Base-by-base conservation (phyloP, 2,888 invertebrate genomes). In the Pachydiplax longipennis region DNA sequence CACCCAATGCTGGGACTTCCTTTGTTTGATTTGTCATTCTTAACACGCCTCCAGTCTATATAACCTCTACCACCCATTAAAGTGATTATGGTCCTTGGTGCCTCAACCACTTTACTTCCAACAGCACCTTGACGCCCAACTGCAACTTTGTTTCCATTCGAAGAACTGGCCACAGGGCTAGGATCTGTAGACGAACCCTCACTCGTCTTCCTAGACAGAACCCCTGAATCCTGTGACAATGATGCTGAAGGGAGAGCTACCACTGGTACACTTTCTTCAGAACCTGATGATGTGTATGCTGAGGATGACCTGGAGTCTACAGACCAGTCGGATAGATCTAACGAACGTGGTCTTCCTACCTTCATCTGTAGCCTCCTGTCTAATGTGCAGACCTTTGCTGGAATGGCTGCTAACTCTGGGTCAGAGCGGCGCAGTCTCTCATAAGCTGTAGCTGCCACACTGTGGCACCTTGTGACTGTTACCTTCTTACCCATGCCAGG, bases 11-110 rank as follows among this genome's bases (percentile, higher is more conserved):
- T 90, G 12, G 91, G 87, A 95, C 95, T 80, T 95, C 94, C 90
- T 94, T 94, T 12, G 95, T 94, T 91, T 92, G 92, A 91, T 93
- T 94, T 92, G 92, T 93, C 92, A 53, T 95, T 94, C 92, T 96
- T 95, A 31, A 96, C 96, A 93, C 97, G 97, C 91, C 97, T 95
- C 96, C 97, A 97, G 94, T 97, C 97, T 37, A 97, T 96, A 93
- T 98, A 98, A 4, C 98, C 98, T 18, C 98, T 95, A 2, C 98
- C 98, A 0, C 98, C 98, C 95, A 97, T 97, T 90, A 98, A 94
- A 0, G 98, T 97, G 81, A 98, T 96, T 44, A 98, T 96, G 0
- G 98, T 98, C 91, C 97, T 95, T 92, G 97, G 94, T 91, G 96
- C 95, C 94, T 93, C 25, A 92, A 95, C 91, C 35, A 92, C 92